Percentiles rank a stretch among this genome's conserved stretches.
These are phyloP conservation scores for Frankliniella intonsa DNA, from an alignment of 2,888 invertebrate species.

Conservation along the genomic window DNA sequence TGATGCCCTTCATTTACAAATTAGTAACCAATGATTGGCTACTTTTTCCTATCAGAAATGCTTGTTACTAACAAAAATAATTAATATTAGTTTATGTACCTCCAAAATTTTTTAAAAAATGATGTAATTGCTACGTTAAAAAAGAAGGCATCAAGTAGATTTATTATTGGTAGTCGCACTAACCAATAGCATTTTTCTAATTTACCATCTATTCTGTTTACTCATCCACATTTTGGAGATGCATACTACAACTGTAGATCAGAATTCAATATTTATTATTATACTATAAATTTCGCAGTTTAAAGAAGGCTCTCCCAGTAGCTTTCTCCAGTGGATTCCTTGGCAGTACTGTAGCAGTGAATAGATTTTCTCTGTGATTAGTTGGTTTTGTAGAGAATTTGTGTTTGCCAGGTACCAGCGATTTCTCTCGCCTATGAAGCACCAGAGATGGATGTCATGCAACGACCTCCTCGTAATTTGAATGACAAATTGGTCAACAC, in stretches of 20 bases:
- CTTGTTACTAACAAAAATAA: background rate
- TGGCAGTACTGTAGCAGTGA: background rate
- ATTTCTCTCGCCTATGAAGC: slow-evolving; percentile 89
- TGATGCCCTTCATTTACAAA: background rate
- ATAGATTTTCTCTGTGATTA: background rate
- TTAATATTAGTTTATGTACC: background rate
- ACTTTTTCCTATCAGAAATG: too few relatives aligned
- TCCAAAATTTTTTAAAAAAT: background rate
- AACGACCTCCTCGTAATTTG: slow-evolving; percentile 82
- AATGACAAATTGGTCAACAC: slow-evolving; percentile 91
- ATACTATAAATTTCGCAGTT: too few relatives aligned
- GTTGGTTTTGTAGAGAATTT: background rate
- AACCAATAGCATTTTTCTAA: background rate
- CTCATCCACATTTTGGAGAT: too few relatives aligned
- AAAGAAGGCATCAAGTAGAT: background rate
- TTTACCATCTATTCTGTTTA: background rate
- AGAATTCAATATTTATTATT: too few relatives aligned
- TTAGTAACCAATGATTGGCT: too few relatives aligned
- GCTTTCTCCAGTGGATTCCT: background rate
- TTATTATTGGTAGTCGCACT: background rate
- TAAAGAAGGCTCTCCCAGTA: background rate
- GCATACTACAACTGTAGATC: too few relatives aligned
- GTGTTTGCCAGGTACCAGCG: slow-evolving; percentile 67
- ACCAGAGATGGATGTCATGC: slow-evolving; percentile 92
- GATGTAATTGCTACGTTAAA: background rate